These are phyloP conservation scores for Petrocephalus sullivani DNA, from an alignment of 2,797 vertebrate genomes.

Conservation along the genomic window DNA sequence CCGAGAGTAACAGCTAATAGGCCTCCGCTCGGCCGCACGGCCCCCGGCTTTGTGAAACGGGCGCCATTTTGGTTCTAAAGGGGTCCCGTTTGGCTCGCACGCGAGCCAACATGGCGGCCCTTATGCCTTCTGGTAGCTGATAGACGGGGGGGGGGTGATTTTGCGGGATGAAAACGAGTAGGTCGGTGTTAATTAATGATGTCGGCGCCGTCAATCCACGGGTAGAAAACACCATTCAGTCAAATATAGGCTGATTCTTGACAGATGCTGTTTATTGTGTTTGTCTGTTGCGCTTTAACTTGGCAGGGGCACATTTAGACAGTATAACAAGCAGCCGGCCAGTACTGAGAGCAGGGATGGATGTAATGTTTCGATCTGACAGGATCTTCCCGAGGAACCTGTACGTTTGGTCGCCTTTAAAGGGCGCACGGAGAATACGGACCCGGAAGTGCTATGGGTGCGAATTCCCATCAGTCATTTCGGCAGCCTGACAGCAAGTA, in stretches of 20 bases:
- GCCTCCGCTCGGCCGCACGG: not conserved
- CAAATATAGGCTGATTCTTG: not conserved
- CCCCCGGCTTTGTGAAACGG: constrained; percentile 17
- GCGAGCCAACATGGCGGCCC: constrained; percentile 20
- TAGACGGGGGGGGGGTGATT: not conserved
- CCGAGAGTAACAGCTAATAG: not conserved
- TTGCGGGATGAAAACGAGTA: not conserved
- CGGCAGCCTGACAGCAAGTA: not conserved
- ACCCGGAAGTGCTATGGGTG: not conserved
- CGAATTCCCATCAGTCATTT: not conserved
- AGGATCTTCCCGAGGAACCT: not conserved
- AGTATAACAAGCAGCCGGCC: not conserved
- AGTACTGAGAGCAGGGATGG: not conserved
- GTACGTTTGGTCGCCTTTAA: not conserved
- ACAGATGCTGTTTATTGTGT: not conserved
- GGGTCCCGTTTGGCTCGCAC: not conserved
- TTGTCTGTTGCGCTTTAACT: not conserved
- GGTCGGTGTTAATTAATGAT: constrained; percentile 6
- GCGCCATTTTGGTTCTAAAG: constrained; percentile 26
- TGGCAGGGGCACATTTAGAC: not conserved
- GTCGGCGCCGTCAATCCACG: not conserved
- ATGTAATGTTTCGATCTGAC: not conserved
- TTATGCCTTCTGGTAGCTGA: not conserved
- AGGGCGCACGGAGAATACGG: not conserved
- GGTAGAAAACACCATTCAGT: not conserved